Base-by-base conservation (phyloP, 1,140 invertebrate species). In the Bombus soroeensis region DNA sequence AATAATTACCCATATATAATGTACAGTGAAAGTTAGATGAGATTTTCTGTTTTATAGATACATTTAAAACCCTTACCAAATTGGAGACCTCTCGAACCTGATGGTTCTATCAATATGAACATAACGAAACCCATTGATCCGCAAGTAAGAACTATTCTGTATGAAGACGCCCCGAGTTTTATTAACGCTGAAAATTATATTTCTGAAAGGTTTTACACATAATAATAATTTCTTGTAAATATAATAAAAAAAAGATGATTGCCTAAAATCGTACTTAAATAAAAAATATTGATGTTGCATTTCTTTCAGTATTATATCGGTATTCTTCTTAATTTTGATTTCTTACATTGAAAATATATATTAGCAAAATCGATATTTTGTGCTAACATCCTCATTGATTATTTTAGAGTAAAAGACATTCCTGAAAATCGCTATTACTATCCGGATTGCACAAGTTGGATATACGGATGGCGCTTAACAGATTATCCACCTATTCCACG, bases 351-450 rank as follows among this genome's bases (percentile, higher is more conserved):
- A 39, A 74, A 39, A 47, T 28, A 12, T 68, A n/a, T 18, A 73
- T n/a, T 25, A n/a, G 12, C 13, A 39, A n/a, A 15, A 41, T 32
- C 32, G 28, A 75, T 53, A 39, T 18, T 85, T 73, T 28, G 43
- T 39, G 34, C 18, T 73, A 34, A 77, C 66, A 22, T 73, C n/a
- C 10, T 62, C 39, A 41, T 66, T 39, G 25, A 64, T 89, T 78
- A 70, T 90, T 80, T 18, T 74, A 94, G 94, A 86, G 88, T 88
- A 39, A 92, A 94, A 85, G 66, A 92, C 32, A 73, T 73, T 10
- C 93, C 93, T 4, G 93, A 95, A 68, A 88, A 94, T 79, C 90
- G 89, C 84, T 94, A 87, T 90, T 94, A 92, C 75, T 93, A 89
- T 70, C 93, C 92, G 8, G 90, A 94, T 75, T 93, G 93, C 71